phyloP scores from a whole-genome alignment of 1,140 invertebrate species.

The Bombus vancouverensis region DNA sequence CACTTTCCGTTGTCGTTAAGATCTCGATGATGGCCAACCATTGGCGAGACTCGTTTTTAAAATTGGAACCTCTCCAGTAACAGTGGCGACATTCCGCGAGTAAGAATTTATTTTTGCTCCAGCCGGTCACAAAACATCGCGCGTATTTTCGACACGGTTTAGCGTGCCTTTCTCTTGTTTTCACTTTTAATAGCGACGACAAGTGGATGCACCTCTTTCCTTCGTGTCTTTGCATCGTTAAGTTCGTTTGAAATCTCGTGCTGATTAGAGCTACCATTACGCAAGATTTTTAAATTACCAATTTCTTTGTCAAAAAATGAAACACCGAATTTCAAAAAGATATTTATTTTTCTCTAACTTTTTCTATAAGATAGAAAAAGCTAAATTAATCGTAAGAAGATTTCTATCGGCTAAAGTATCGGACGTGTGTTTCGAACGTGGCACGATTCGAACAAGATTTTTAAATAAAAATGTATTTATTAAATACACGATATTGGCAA shows the following conservation, averaged over 20 bases:
- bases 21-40: constrained; percentile 17
- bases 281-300: not conserved
- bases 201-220: not conserved
- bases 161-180: constrained; percentile 11
- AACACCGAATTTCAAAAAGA: too few relatives aligned
- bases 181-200: constrained; percentile 4
- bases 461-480: too few relatives aligned
- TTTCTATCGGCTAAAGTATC: too few relatives aligned
- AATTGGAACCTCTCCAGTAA: constrained; percentile 65
- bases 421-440: too few relatives aligned
- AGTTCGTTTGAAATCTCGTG: not conserved
- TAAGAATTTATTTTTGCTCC: constrained; percentile 66
- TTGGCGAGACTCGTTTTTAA: constrained; percentile 63
- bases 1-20: constrained; percentile 1
- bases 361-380: too few relatives aligned
- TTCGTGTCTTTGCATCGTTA: not conserved
- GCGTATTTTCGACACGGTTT: constrained; percentile 40
- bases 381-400: too few relatives aligned
- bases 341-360: too few relatives aligned
- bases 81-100: constrained; percentile 43
- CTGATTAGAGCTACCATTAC: not conserved
- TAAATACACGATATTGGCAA: too few relatives aligned
- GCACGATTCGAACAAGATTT: too few relatives aligned
- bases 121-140: not conserved
- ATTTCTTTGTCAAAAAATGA: not conserved